Evolutionary conservation across 2,888 invertebrate genomes (phyloP).

Genomic region (Tricholauxania praeusta): DNA sequence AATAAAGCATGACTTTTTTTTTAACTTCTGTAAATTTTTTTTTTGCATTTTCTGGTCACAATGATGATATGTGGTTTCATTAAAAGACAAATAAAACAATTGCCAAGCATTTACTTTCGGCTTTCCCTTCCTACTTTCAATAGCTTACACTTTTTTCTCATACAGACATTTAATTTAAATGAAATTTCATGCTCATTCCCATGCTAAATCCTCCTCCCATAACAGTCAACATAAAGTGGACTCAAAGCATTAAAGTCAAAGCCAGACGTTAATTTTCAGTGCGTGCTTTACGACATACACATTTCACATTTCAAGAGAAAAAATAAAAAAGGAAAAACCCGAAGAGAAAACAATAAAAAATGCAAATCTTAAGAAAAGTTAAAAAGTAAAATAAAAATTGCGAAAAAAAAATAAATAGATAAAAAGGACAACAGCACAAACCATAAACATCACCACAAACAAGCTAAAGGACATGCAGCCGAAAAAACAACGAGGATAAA

Average conservation of each 20-base stretch:
- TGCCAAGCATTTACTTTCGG: too few species aligned
- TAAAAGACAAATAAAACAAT: too few species aligned
- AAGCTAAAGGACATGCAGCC: neutral
- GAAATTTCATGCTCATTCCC: too few species aligned
- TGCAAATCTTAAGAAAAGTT: constrained; percentile 1
- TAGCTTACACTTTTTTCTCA: too few species aligned
- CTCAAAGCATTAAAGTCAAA: neutral
- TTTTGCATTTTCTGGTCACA: too few species aligned
- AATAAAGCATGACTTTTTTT: too few species aligned
- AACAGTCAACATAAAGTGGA: neutral
- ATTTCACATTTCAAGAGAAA: neutral
- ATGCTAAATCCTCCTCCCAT: too few species aligned
- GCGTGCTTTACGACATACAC: too few species aligned
- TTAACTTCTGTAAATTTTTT: too few species aligned
- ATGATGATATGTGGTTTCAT: too few species aligned
- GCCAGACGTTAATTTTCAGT: neutral
- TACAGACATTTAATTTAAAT: too few species aligned
- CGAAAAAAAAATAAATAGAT: neutral
- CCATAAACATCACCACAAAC: constrained; percentile 18
- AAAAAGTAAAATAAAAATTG: neutral
- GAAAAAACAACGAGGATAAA: neutral
- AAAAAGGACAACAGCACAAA: constrained; percentile 11
- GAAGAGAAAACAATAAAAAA: neutral
- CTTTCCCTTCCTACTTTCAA: too few species aligned
- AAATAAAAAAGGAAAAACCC: neutral